Evolutionary conservation across 2,797 vertebrate genomes (phyloP).

Genomic region (Phataginus tricuspis): DNA sequence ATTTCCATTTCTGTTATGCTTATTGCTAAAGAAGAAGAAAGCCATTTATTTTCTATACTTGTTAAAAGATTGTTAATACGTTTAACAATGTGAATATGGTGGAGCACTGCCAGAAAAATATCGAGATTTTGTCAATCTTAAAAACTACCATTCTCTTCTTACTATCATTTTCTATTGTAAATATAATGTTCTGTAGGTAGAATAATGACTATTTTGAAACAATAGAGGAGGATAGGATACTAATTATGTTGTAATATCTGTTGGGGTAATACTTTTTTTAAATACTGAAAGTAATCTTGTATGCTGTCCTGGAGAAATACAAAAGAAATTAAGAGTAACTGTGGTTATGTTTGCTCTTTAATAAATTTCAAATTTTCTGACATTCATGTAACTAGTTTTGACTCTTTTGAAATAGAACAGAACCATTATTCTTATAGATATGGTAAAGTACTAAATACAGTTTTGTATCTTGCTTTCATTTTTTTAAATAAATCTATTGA

Average conservation of each 20-base stretch:
- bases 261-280: not conserved
- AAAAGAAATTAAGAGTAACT: not conserved
- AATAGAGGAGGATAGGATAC: not conserved
- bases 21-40: constrained; percentile 32
- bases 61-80: not conserved
- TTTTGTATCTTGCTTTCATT: not conserved
- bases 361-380: not conserved
- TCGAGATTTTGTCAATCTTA: not conserved
- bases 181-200: not conserved
- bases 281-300: not conserved
- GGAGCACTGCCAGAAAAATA: not conserved
- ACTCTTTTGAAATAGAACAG: not conserved
- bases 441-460: not conserved
- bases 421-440: not conserved
- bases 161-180: not conserved
- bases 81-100: not conserved
- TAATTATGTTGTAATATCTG: not conserved
- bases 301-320: not conserved
- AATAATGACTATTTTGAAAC: not conserved
- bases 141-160: not conserved
- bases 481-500: not conserved
- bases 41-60: not conserved
- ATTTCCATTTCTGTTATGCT: constrained; percentile 18
- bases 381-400: not conserved
- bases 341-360: not conserved